Base-by-base conservation (phyloP, 2,113 vertebrate genomes). In the Hemibates koningsi region DNA sequence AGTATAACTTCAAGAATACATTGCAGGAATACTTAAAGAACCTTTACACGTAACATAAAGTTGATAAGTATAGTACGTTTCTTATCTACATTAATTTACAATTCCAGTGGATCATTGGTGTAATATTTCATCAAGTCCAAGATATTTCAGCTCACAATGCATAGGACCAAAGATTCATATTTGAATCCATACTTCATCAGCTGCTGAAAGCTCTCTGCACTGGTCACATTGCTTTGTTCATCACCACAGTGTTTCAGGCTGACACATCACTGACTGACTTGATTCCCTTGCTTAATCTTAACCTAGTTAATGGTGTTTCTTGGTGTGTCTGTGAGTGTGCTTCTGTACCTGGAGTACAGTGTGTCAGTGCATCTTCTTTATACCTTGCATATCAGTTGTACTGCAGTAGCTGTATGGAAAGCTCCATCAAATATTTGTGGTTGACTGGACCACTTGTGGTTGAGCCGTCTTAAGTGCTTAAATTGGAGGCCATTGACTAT, bases 381-480 rank as follows among this genome's bases (percentile, higher is more conserved):
- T 21, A 38, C 1, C 19, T 38, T 38, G 32, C 34, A 41, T 43
- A 71, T 21, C 38, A 71, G 1, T 24, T 24, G 36, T 6, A 43
- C 0, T 27, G 0, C 38, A 43, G n/a, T 3, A 27, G 12, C 7
- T 71, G 13, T 1, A 71, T 13, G 34, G 34, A 68, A 38, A 21
- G 61, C 61, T 38, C 61, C 61, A 68, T 68, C 61, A 19, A 61
- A 61, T 61, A 61, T 10, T n/a, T 63, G 59, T 57, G 56, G 6
- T 56, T 32, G 57, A 32, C 27, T 29, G 56, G 27, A 5, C 7
- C 24, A 59, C 56, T 59, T 9, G 14, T 29, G 56, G 29, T 19
- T 63, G 16, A 19, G 13, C 13, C 0, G 1, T 29, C 27, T 9
- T 6, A 61, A 61, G 14, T 32, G 29, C 63, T 21, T 68, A 41